Evolutionary conservation across 2,888 invertebrate species (phyloP), one percentile per base, ranked within the genome.

Genomic region (Pycnomerus fuliginosus): DNA sequence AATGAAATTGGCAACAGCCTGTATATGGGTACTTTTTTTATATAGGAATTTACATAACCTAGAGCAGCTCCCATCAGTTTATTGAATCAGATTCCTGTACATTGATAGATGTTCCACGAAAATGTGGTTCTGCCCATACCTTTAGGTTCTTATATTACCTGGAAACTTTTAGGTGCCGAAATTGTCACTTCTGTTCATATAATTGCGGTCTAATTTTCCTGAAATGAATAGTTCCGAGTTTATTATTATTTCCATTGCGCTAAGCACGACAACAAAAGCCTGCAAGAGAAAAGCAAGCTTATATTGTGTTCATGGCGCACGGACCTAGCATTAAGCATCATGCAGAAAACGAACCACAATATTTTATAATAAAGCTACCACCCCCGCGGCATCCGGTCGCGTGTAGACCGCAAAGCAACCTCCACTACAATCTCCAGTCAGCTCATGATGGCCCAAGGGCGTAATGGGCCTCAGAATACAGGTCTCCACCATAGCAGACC

Each of bases 331-430:
- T 37, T 29, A 39, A 39, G 24, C 39, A 39, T 34, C 32, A n/a
- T n/a, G n/a, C n/a, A 39, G 20, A 41, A 34, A 34, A 48, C 30
- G 37, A 38, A 36, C 42, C 34, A 50, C 61, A 59, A 57, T 63
- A 64, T 62, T 65, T 66, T 65, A 64, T 65, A 65, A 66, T 64
- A 62, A 62, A 60, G 68, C 67, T 67, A 69, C 70, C 70, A 68
- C 70, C 70, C 70, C 69, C 69, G 69, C 69, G 70, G 70, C 70
- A 61, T 60, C 62, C 60, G 66, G 70, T 69, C 70, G 70, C 69
- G 70, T 70, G 69, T 67, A 61, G 57, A 56, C 53, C 54, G 49
- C 54, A 50, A 55, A 50, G 50, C 58, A 49, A 58, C 46, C 58
- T 61, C 55, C 58, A 57, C 57, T 55, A 58, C 61, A 59, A 62